These are phyloP conservation scores for Dendrolimus pini DNA, from an alignment of 2,888 invertebrate genomes.

Conservation along the genomic window DNA sequence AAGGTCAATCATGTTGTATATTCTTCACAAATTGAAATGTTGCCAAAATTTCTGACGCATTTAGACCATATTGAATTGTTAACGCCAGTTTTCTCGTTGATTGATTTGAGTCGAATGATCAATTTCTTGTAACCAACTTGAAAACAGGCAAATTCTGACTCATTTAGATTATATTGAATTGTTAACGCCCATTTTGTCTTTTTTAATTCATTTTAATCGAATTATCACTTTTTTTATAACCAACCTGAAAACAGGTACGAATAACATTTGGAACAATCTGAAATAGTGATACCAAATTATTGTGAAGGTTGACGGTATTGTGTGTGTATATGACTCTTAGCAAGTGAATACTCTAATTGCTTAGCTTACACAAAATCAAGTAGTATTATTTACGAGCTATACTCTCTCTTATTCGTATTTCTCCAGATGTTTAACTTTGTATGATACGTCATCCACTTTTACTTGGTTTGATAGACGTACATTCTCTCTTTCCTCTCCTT, in stretches of 20 bases:
- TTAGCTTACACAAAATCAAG: too few species aligned
- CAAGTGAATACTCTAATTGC: too few species aligned
- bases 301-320: too few species aligned
- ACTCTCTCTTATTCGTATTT: too few species aligned
- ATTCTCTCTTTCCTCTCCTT: too few species aligned
- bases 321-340: too few species aligned
- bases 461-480: too few species aligned
- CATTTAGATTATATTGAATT: background rate
- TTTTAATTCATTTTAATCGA: background rate
- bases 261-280: background rate
- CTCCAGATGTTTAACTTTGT: too few species aligned
- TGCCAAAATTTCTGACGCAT: conserved; percentile 6
- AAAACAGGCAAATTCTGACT: background rate
- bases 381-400: too few species aligned
- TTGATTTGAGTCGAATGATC: background rate
- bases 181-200: background rate
- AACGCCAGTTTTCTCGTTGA: background rate
- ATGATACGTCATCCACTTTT: too few species aligned
- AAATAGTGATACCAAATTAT: background rate
- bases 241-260: background rate
- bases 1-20: conserved; percentile 5
- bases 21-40: conserved; percentile 4
- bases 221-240: too few species aligned
- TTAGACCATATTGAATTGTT: background rate
- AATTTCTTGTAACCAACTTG: too few species aligned